These are phyloP conservation scores for Gryllus bimaculatus DNA, from an alignment of 1,140 invertebrate genomes.

Conservation along the genomic window DNA sequence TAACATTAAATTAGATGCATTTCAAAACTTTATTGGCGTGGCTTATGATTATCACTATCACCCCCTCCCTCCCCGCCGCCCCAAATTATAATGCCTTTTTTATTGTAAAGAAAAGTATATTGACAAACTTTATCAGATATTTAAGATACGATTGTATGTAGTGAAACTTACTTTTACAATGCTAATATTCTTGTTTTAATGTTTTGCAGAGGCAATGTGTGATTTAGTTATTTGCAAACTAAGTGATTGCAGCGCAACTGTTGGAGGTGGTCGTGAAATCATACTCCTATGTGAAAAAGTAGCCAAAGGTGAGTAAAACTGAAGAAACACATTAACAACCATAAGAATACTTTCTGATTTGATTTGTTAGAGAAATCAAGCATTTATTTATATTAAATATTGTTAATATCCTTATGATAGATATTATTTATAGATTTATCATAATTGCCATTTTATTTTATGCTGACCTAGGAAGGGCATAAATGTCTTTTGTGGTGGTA, in stretches of 20 bases:
- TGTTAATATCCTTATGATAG: not conserved
- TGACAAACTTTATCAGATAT: too few species aligned
- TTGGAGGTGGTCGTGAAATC: constrained; percentile 76
- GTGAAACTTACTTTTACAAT: too few species aligned
- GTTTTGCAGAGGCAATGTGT: constrained; percentile 71
- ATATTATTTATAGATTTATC: not conserved
- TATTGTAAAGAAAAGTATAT: too few species aligned
- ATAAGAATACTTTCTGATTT: too few species aligned
- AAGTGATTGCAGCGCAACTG: constrained; percentile 71
- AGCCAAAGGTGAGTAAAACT: constrained; percentile 43
- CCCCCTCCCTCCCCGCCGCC: too few species aligned
- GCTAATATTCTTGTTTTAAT: not conserved
- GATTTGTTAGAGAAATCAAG: not conserved
- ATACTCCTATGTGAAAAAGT: constrained; percentile 90
- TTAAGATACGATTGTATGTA: too few species aligned
- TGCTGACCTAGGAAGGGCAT: not conserved
- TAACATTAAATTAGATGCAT: too few species aligned
- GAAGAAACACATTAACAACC: too few species aligned
- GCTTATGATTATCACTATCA: too few species aligned
- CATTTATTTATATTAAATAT: not conserved
- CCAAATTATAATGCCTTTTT: too few species aligned
- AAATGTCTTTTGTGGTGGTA: not conserved
- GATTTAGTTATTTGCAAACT: constrained; percentile 83
- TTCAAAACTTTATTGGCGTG: too few species aligned
- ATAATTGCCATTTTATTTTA: not conserved